Percentiles rank a stretch among this genome's conserved stretches.
These are phyloP conservation scores for Dinocampus coccinellae DNA, from an alignment of 2,888 invertebrate species.

Conservation along the genomic window DNA sequence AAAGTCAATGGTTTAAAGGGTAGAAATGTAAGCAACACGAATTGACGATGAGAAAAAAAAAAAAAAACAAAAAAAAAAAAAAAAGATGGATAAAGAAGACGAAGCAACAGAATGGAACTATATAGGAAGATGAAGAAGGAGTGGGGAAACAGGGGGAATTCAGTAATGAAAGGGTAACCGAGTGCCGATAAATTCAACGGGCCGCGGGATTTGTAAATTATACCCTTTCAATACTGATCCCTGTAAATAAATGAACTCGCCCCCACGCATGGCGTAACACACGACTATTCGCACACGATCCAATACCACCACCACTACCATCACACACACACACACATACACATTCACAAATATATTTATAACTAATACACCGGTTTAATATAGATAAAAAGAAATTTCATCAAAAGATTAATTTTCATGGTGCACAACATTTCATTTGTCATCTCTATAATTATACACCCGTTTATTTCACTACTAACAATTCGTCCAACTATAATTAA, in stretches of 20 bases:
- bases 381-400: no score
- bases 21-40: constrained; percentile 52
- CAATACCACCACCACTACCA: no score
- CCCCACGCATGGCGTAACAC: constrained; percentile 59
- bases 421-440: no score
- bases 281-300: constrained; percentile 21
- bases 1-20: constrained; percentile 46
- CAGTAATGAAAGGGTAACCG: constrained; percentile 69
- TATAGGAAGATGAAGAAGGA: constrained; percentile 38
- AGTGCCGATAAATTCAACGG: constrained; percentile 69
- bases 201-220: constrained; percentile 69
- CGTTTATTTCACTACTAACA: no score
- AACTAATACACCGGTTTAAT: background rate
- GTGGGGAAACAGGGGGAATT: constrained; percentile 52
- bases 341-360: background rate
- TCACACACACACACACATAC: no score
- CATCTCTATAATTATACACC: no score
- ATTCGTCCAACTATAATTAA: no score
- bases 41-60: constrained; percentile 34
- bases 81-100: constrained; percentile 32
- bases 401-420: no score
- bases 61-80: no score
- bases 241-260: constrained; percentile 64
- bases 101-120: background rate
- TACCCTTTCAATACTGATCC: constrained; percentile 67